Evolutionary conservation across 2,888 invertebrate species (phyloP), one percentile per base, ranked within the genome.

Genomic region (Gerris lacustris): DNA sequence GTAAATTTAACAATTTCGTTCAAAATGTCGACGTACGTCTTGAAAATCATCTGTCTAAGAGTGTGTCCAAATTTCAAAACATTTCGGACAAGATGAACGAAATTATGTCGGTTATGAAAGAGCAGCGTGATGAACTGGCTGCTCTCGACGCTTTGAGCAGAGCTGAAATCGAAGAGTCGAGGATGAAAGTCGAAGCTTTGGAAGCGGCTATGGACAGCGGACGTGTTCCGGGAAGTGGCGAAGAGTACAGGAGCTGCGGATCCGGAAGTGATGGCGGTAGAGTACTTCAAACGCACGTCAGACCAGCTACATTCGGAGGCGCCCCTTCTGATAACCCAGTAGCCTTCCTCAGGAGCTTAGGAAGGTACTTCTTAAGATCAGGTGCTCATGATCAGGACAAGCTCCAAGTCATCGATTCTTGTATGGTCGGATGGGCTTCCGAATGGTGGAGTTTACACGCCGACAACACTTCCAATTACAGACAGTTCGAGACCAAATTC

Each of bases 381-480:
- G 55, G 55, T 55, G 55, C 55, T 2, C 15, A 11, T 2, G 55
- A 55, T 11, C 55, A 55, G 55, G 55, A 55, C 15, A 55, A 55
- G 15, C 55, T 55, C 9, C 55, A 55, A 5, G 55, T 55, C 2
- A 55, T 55, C 9, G 55, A 55, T 5, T 55, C 55, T 5, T 55
- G 55, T 15, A 1, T 55, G 2, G 55, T 55, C 55, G 55, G 55
- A 15, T 55, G 2, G 2, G 9, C 55, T 11, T 55, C 55, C 15
- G 55, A 55, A 55, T 55, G 55, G 55, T 55, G 55, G 55, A 55
- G 55, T 55, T 5, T 55, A 55, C 55, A 55, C 55, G 55, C 55
- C 9, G 55, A 55, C 15, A 55, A 11, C 9, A 55, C 55, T 9
- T 11, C 55, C 55, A 55, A 15, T 15, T 55, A 55, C 55, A 55